Base-by-base conservation (phyloP, 2,797 vertebrate species). In the Melopsittacus undulatus region DNA sequence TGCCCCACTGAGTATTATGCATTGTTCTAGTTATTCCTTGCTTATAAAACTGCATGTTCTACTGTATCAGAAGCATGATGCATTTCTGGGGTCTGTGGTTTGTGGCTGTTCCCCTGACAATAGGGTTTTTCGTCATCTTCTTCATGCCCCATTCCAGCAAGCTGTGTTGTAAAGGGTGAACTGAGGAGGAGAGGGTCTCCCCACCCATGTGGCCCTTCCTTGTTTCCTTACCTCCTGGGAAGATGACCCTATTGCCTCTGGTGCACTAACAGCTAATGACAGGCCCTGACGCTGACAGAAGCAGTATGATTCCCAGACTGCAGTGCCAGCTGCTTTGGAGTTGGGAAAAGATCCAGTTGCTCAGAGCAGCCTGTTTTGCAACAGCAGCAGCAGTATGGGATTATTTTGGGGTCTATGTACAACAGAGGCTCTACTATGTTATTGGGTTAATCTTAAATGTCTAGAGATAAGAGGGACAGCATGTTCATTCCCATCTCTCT, bases 261-360 rank as follows among this genome's bases (percentile, higher is more conserved):
- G 57, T 88, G 42, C 0, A 0, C 70, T 70, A 82, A 62, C 67
- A 89, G 74, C 92, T 93, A 59, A 34, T 70, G 83, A 87, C 74
- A 87, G 79, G 63, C 54, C 36, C 74, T 79, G 70, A 42, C 21
- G 75, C 86, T 63, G 87, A 74, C 59, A 52, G 72, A 70, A 81
- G 63, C 88, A 76, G 51, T 0, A 2, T 30, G 77, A 84, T 92
- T 64, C 61, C 57, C 45, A 62, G 61, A 61, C 72, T 89, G 75
- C 84, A 80, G 13, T 75, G 72, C 94, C 78, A 95, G 78, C 89
- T 91, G 84, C 87, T 92, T 63, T 89, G 84, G 72, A 75, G 45
- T 26, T 87, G 74, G 90, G 90, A 90, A 79, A 51, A 75, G 78
- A 62, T 91, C 75, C 84, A 89, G 2, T 38, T 80, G 49, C 62